Evolutionary conservation across 2,888 invertebrate species (phyloP), one percentile per base, ranked within the genome.

Genomic region (Panorpa germanica): DNA sequence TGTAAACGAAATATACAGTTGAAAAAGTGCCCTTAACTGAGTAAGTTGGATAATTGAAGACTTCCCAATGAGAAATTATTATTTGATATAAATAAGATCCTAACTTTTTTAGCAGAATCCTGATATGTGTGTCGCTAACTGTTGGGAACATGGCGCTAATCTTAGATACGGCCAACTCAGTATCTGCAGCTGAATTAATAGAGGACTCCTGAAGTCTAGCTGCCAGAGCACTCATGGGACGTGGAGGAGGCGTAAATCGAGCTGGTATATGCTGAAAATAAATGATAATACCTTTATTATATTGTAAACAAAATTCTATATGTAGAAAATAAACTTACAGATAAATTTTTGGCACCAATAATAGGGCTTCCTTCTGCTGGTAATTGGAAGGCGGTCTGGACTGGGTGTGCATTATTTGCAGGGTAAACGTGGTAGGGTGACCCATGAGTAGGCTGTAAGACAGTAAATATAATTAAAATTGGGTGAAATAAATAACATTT

Each of bases 141-240:
- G 88, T 88, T 3, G 88, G 88, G 49, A 90, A 88, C 72, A 86
- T 77, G 25, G 80, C 71, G 43, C 76, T 71, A 41, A 85, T 80
- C 53, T 80, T 83, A 22, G 70, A 61, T 9, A 82, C 78, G 33
- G 76, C 63, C 5, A 72, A 68, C 41, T 82, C 81, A 1, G 70
- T 66, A 37, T 80, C 76, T 5, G 62, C 58, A 29, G 62, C 64
- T 35, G 68, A 61, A 2, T 62, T 63, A 33, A 65, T 57, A 28
- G 70, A 63, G 4, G 73, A 70, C 44, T 77, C 76, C 41, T 70
- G 66, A 35, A 59, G n/a, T n/a, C n/a, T n/a, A n/a, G n/a, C n/a
- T n/a, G n/a, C n/a, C n/a, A n/a, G n/a, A n/a, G n/a, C n/a, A n/a
- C n/a, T n/a, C n/a, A n/a, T n/a, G n/a, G n/a, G n/a, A n/a, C n/a